phyloP scores from a whole-genome alignment of 1,140 invertebrate genomes.

The Pemphigus obesinymphae region DNA sequence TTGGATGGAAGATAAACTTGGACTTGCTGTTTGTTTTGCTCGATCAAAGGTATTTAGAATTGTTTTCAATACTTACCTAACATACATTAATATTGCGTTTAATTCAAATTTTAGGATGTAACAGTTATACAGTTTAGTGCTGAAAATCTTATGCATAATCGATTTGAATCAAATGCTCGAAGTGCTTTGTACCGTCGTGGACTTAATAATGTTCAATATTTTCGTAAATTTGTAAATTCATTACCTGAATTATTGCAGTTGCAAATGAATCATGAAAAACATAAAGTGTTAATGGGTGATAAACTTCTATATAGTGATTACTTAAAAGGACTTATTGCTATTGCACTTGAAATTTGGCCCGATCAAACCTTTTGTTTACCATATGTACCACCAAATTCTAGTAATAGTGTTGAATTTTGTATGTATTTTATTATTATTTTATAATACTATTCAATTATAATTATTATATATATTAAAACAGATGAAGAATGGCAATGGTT shows the following conservation, averaged over 20 bases:
- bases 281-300: conserved; percentile 56
- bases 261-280: conserved; percentile 60
- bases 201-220: conserved; percentile 57
- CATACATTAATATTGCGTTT: background rate
- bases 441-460: background rate
- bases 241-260: conserved; percentile 55
- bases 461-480: conserved; percentile 43
- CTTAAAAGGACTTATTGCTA: conserved; percentile 57
- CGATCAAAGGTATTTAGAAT: conserved; percentile 53
- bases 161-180: conserved; percentile 55
- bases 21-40: conserved; percentile 56
- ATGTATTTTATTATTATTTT: background rate
- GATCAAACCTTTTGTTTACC: conserved; percentile 57
- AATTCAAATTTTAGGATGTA: conserved; percentile 51
- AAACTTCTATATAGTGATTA: conserved; percentile 61
- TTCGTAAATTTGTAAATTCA: conserved; percentile 55
- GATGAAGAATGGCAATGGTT: conserved; percentile 61
- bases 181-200: conserved; percentile 55
- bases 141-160: conserved; percentile 52
- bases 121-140: conserved; percentile 53
- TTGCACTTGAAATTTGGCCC: conserved; percentile 57
- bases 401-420: conserved; percentile 45
- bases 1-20: conserved; percentile 54
- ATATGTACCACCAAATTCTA: conserved; percentile 52
- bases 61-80: background rate